Conservation (phyloP, 2,113 vertebrate genomes). For the Erinaceus europaeus region DNA sequence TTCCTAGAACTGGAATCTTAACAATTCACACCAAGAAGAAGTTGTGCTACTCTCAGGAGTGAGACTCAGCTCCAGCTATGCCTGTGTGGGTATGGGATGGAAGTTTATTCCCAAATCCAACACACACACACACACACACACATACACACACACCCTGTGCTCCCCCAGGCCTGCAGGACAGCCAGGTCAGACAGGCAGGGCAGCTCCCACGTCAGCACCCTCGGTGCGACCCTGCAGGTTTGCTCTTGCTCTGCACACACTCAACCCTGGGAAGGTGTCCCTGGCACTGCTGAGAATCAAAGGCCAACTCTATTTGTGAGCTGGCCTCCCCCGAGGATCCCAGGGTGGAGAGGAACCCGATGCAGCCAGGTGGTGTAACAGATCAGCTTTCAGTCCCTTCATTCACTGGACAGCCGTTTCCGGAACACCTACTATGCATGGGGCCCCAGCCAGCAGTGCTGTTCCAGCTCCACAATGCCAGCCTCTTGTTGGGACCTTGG, state of each 20-base stretch:
- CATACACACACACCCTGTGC: too few relatives aligned
- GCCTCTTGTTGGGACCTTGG: slow-evolving; percentile 34
- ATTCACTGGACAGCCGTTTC: slow-evolving; percentile 59
- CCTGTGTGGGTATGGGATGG: too few relatives aligned
- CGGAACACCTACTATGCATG: slow-evolving; percentile 68
- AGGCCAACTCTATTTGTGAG: slow-evolving; percentile 61
- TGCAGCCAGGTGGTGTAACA: slow-evolving; percentile 49
- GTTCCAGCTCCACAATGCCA: neutral
- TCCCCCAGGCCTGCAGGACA: neutral
- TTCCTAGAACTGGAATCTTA: neutral
- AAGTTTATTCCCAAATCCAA: too few relatives aligned
- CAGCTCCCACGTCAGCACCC: slow-evolving; percentile 5
- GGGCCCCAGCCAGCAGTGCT: neutral
- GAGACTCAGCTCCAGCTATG: neutral
- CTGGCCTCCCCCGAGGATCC: slow-evolving; percentile 52
- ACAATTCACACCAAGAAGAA: neutral
- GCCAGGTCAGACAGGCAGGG: neutral
- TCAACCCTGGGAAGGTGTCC: slow-evolving; percentile 73
- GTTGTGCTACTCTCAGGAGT: neutral
- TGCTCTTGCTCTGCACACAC: slow-evolving; percentile 53
- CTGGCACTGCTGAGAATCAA: slow-evolving; percentile 66
- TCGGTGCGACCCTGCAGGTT: slow-evolving; percentile 43
- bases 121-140: too few relatives aligned
- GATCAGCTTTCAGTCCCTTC: slow-evolving; percentile 63
- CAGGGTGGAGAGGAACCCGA: slow-evolving; percentile 17